A percentile compares a stretch with the other conserved stretches of the same genome.
Conservation (phyloP, 1,140 invertebrate species). For the Maniola jurtina region DNA sequence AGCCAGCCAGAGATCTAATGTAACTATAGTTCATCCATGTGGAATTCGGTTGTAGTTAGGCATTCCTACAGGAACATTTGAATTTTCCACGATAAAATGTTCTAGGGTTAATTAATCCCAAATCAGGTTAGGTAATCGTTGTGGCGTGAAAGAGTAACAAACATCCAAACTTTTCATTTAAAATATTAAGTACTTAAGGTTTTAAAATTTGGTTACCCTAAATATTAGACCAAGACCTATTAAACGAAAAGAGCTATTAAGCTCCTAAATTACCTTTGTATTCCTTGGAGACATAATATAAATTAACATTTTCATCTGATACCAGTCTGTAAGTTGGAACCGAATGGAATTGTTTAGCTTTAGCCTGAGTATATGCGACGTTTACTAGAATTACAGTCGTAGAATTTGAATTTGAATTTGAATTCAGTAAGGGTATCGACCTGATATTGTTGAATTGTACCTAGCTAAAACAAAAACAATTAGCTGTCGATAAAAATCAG, state of each 20-base stretch:
- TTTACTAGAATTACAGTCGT: background rate
- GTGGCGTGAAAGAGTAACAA: no score
- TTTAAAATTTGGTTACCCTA: slow-evolving; percentile 2
- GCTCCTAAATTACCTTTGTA: slow-evolving; percentile 13
- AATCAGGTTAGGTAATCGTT: no score
- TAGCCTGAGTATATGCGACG: background rate
- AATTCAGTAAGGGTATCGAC: no score
- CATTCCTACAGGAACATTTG: no score
- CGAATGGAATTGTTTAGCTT: slow-evolving; percentile 33
- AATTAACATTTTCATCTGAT: slow-evolving; percentile 25
- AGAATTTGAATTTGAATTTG: background rate
- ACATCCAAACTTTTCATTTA: no score
- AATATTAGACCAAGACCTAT: slow-evolving; percentile 15
- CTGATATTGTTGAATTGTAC: no score
- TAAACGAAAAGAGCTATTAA: slow-evolving; percentile 14
- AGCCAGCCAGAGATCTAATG: no score
- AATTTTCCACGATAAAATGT: no score
- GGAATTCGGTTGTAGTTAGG: no score
- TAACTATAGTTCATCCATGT: no score
- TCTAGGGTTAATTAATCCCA: no score
- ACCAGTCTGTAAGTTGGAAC: slow-evolving; percentile 8
- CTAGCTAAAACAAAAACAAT: background rate
- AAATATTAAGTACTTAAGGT: no score
- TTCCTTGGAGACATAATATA: slow-evolving; percentile 23
- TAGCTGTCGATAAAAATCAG: background rate